Evolutionary conservation across 2,888 invertebrate species (phyloP).

Genomic region (Athalia circularis): DNA sequence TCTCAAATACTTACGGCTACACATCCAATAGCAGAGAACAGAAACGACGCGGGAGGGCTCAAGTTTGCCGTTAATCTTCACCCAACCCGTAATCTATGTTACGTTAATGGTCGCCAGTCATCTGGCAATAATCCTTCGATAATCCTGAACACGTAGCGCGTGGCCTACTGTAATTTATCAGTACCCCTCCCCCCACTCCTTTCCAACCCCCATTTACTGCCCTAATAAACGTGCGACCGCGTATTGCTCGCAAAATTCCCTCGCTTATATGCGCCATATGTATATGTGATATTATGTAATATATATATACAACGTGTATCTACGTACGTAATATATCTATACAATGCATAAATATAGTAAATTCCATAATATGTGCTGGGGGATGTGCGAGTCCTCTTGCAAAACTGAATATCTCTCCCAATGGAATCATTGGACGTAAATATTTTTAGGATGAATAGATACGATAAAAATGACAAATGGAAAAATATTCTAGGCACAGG

Average conservation of each 20-base stretch:
- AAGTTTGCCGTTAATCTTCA: conserved; percentile 39
- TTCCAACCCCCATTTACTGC: conserved; percentile 14
- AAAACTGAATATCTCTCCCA: too few species aligned
- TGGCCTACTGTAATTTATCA: conserved; percentile 44
- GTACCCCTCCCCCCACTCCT: conserved; percentile 9
- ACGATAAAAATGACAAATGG: too few species aligned
- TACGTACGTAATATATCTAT: background rate
- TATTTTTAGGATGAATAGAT: too few species aligned
- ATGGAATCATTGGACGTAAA: too few species aligned
- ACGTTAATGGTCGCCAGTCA: conserved; percentile 43
- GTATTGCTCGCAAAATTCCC: background rate
- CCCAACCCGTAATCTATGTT: conserved; percentile 44
- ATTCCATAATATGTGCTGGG: background rate
- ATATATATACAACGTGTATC: background rate
- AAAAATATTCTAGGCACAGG: too few species aligned
- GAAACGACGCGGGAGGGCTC: conserved; percentile 5
- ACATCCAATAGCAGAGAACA: background rate
- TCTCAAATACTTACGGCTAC: background rate
- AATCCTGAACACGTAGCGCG: conserved; percentile 43
- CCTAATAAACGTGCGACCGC: background rate
- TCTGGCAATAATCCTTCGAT: conserved; percentile 44
- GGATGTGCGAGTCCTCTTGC: too few species aligned
- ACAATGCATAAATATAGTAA: background rate
- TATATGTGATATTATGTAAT: background rate
- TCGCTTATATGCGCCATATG: background rate